These are phyloP conservation scores for Agonopterix alstromeriana DNA, from an alignment of 2,888 invertebrate species.

Conservation along the genomic window DNA sequence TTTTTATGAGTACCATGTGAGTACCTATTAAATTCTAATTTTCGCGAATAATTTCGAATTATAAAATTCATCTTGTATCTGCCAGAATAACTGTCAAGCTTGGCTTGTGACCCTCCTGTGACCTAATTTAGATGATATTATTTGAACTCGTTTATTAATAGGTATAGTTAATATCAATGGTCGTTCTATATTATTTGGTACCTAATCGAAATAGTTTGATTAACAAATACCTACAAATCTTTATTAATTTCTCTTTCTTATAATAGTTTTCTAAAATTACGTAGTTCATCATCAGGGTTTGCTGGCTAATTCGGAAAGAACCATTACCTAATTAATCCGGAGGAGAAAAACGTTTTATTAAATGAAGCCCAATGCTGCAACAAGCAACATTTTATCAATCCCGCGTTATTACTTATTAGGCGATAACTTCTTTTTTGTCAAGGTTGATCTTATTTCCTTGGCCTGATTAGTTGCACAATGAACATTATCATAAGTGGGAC, in stretches of 20 bases:
- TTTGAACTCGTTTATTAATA: too few relatives aligned
- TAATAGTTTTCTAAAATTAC: too few relatives aligned
- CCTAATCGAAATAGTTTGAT: too few relatives aligned
- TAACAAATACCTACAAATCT: too few relatives aligned
- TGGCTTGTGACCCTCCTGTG: conserved; percentile 10
- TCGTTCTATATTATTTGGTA: too few relatives aligned
- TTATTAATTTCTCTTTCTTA: too few relatives aligned
- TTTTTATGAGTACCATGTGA: neutral
- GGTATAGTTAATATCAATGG: too few relatives aligned
- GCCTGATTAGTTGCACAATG: conserved; percentile 50
- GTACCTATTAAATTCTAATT: neutral
- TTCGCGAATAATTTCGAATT: conserved; percentile 4
- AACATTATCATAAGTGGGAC: conserved; percentile 35
- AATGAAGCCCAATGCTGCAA: too few relatives aligned
- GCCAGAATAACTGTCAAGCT: conserved; percentile 3
- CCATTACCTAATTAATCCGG: too few relatives aligned
- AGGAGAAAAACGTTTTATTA: too few relatives aligned
- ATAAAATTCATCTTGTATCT: conserved; percentile 3
- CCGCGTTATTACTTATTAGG: conserved; percentile 14
- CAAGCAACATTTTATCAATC: conserved; percentile 11
- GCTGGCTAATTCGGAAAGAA: too few relatives aligned
- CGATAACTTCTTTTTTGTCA: conserved; percentile 49
- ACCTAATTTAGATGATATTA: conserved; percentile 10
- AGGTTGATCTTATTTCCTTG: conserved; percentile 49
- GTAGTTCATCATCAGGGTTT: too few relatives aligned